A percentile compares a stretch with the other conserved stretches of the same genome.
These are phyloP conservation scores for Pontoporia blainvillei DNA, from an alignment of 2,113 vertebrate genomes.

Conservation along the genomic window DNA sequence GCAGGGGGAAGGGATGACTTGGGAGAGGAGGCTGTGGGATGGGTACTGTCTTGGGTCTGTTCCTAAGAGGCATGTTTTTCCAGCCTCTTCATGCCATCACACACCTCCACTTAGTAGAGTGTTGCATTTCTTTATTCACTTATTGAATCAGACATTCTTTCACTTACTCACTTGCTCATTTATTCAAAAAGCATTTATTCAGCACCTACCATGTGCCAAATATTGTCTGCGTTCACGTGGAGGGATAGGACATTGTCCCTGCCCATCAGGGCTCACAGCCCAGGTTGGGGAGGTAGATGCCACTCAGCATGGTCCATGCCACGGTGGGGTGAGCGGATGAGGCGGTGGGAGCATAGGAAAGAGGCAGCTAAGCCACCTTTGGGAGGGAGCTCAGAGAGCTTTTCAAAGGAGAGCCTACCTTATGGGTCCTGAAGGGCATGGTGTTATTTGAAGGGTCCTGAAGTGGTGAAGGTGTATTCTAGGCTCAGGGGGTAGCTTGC, in stretches of 20 bases:
- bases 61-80: neutral
- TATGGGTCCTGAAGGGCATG: neutral
- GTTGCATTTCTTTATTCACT: neutral
- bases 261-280: neutral
- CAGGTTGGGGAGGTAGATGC: neutral
- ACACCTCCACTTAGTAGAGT: neutral
- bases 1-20: too few species aligned
- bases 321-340: too few species aligned
- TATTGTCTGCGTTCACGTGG: neutral
- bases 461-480: neutral
- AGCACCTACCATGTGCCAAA: neutral
- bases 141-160: neutral
- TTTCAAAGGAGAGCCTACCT: neutral
- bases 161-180: neutral
- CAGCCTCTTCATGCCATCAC: neutral
- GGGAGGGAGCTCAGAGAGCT: neutral
- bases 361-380: neutral
- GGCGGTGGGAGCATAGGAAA: neutral
- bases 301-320: accelerated
- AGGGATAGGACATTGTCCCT: neutral
- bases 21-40: neutral
- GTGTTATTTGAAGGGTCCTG: neutral
- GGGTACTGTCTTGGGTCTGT: neutral
- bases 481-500: neutral
- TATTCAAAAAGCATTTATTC: neutral